Evolutionary conservation across 2,113 vertebrate species (phyloP), one percentile per base, ranked within the genome.

Genomic region (Spheniscus mendiculus): DNA sequence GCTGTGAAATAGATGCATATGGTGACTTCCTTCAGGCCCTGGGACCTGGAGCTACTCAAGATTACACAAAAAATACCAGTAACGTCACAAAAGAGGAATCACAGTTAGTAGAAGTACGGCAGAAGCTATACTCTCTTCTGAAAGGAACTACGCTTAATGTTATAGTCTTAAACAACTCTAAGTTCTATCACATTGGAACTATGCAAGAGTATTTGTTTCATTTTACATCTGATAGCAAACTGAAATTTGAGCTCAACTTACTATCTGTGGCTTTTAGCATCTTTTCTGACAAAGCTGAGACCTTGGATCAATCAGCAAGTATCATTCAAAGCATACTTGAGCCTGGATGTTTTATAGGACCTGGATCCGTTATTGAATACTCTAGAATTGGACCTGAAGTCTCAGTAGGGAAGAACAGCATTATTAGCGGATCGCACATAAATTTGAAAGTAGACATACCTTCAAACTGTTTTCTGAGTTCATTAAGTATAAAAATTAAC

Each of bases 21-120:
- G 99, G 99, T 29, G 99, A 99, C 95, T 99, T 99, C 58, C 98
- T 99, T 3, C 99, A 99, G 96, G 99, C 99, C 7, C 96, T 99
- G 88, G 99, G 99, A 14, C 95, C 98, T 8, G 91, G 97, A 34
- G 99, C 99, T 65, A 98, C 98, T 5, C 34, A 96, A 10, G 98
- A 99, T 8, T 99, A 99, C 86, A 99, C 98, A 40, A 94, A 36
- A 83, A 98, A 98, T 78, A 98, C 96, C 1, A 96, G 96, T 8
- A 98, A 98, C 30, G 90, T 98, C 61, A 96, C 96, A 9, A 98
- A 96, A 94, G 97, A 98, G 94, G 99, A 98, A 34, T 81, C 91
- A 1, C 96, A 79, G 34, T 85, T 99, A 62, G 96, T 98, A 20
- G 90, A 96, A 59, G 81, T 98, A 47, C 98, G 99, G 32, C 98